phyloP scores from a whole-genome alignment of 2,113 vertebrate species.

The human (Homo sapiens) region DNA sequence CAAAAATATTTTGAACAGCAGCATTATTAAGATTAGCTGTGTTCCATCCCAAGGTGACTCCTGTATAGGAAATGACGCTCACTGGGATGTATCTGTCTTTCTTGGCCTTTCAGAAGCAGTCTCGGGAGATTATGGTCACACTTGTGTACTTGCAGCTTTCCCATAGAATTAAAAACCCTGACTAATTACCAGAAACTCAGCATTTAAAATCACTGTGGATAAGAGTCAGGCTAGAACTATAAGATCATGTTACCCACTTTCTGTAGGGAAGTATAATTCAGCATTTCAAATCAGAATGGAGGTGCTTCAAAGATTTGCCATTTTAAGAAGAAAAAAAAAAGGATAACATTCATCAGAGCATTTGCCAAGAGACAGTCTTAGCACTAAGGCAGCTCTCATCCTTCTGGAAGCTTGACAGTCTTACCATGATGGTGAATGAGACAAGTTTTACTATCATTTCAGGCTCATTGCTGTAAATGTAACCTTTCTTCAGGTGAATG shows the following conservation, averaged over 20 bases:
- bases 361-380: fast-evolving
- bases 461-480: constrained; percentile 7
- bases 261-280: neutral
- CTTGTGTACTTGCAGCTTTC: neutral
- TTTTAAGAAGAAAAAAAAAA: neutral
- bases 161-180: neutral
- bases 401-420: fast-evolving
- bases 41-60: neutral
- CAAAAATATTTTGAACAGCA: neutral
- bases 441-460: constrained; percentile 2
- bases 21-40: neutral
- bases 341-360: neutral
- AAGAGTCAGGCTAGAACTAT: neutral
- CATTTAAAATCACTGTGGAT: neutral
- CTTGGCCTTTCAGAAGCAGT: neutral
- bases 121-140: neutral
- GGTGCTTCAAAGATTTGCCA: neutral
- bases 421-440: fast-evolving
- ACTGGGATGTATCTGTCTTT: fast-evolving
- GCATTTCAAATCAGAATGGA: neutral
- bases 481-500: constrained; percentile 45
- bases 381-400: fast-evolving
- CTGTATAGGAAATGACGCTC: neutral
- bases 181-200: neutral
- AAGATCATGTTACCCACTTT: fast-evolving